Percentiles rank a stretch among this genome's conserved stretches.
These are phyloP conservation scores for Prorops nasuta DNA, from an alignment of 1,140 invertebrate genomes.

Conservation along the genomic window DNA sequence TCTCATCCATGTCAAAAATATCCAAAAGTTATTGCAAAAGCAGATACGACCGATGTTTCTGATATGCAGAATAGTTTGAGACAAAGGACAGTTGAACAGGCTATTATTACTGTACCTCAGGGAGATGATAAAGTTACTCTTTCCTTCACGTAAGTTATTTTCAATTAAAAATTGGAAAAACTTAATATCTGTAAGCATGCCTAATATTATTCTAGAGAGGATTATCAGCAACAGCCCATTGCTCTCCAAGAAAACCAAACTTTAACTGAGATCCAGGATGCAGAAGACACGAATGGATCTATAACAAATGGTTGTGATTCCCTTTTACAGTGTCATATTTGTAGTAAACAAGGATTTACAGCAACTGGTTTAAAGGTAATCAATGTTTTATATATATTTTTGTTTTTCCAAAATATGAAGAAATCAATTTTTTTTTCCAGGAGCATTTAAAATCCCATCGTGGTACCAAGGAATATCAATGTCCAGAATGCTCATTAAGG, in stretches of 20 bases:
- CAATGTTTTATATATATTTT: slow-evolving; percentile 2
- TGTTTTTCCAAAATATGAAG: neutral
- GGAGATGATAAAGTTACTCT: slow-evolving; percentile 7
- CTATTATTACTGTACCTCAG: neutral
- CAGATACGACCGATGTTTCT: slow-evolving; percentile 20
- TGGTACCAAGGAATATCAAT: slow-evolving; percentile 42
- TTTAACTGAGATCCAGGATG: neutral
- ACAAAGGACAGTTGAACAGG: neutral
- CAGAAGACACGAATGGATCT: slow-evolving; percentile 20
- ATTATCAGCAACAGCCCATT: too few relatives aligned
- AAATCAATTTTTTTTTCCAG: slow-evolving; percentile 40
- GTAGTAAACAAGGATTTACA: slow-evolving; percentile 32
- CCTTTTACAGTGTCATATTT: slow-evolving; percentile 41
- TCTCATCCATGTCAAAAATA: slow-evolving; percentile 27
- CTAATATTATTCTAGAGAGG: too few relatives aligned
- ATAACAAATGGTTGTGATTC: slow-evolving; percentile 12
- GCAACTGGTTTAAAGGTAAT: slow-evolving; percentile 31
- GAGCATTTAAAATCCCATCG: slow-evolving; percentile 61
- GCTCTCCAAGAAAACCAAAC: too few relatives aligned
- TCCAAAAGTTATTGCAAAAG: slow-evolving; percentile 35
- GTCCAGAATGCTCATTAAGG: slow-evolving; percentile 50
- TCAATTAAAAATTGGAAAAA: neutral
- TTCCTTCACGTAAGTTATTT: slow-evolving; percentile 15
- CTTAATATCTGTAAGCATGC: too few relatives aligned
- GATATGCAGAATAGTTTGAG: slow-evolving; percentile 14